phyloP scores from a whole-genome alignment of 2,797 vertebrate genomes.

The Neopelma chrysocephalum region DNA sequence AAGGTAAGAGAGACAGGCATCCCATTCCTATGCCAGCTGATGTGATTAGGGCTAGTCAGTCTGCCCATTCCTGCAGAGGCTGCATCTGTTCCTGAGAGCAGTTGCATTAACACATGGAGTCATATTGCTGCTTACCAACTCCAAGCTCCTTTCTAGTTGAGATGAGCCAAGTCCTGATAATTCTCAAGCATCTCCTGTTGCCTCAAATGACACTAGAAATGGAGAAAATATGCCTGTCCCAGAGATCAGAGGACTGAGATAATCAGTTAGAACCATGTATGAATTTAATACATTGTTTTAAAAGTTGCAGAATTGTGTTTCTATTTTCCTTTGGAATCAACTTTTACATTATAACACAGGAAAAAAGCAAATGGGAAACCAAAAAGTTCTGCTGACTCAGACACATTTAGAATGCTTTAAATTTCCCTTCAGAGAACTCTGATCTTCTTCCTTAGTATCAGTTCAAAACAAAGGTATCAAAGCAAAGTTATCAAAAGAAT shows the following conservation, averaged over 20 bases:
- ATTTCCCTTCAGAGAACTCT: background rate
- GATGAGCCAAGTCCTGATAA: background rate
- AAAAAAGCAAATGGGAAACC: background rate
- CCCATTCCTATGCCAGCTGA: background rate
- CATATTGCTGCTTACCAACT: background rate
- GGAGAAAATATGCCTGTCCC: background rate
- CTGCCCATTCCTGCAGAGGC: slow-evolving; percentile 34
- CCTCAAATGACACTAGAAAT: slow-evolving; percentile 14
- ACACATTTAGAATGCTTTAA: background rate
- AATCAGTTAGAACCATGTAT: background rate
- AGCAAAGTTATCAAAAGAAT: background rate
- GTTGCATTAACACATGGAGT: background rate
- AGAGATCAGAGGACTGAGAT: background rate
- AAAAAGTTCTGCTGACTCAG: background rate
- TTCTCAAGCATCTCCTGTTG: background rate
- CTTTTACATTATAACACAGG: background rate
- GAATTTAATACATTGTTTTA: background rate
- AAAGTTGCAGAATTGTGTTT: background rate
- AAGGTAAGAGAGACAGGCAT: background rate
- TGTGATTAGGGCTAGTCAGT: slow-evolving; percentile 14
- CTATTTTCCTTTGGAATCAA: background rate
- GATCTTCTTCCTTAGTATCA: background rate
- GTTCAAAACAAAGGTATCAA: background rate
- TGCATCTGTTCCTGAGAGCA: slow-evolving; percentile 34
- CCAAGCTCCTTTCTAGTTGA: background rate